Base-by-base conservation (phyloP, 2,113 vertebrate species). In the Echinops telfairi region DNA sequence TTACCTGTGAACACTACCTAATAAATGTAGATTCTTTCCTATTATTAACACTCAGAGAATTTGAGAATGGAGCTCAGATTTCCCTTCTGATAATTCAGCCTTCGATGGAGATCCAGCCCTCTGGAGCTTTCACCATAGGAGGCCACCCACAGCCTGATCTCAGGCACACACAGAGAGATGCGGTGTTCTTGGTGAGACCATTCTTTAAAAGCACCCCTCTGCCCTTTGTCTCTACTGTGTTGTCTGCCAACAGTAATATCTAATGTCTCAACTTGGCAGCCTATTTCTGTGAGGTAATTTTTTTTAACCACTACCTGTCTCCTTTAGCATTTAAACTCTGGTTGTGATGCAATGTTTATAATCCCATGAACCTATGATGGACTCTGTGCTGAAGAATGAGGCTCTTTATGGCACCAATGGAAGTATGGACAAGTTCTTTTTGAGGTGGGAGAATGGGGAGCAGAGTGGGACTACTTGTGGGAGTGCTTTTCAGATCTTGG, bases 271-370 rank as follows among this genome's bases (percentile, higher is more conserved):
- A 23, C 77, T 90, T 97, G 94, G 97, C 96, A 77, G 38, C 60
- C 90, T 3, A 8, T 9, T 76, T 80, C 79, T 23, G 40, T 96
- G 96, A 98, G 94, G 94, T 96, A 90, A 98, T 96, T 94, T 94
- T 94, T 53, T 92, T 91, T 66, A 86, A 88, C 43, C 1, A 3
- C n/a, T 71, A 22, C 70, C 58, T 83, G 62, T 0, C 14, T 96
- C 80, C 94, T 93, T 68, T 0, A 16, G 84, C 86, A 68, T 88
- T 88, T 60, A 85, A 88, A 84, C 64, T 89, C 95, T 92, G 96
- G 93, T 40, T 10, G 78, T 29, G 76, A 83, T 20, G 96, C 94
- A 86, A 0, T 58, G 83, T 96, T 97, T 87, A 92, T 76, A 80
- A 90, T 36, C 84, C 53, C 8, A 75, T 66, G 78, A 81, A 83